A percentile compares a stretch with the other conserved stretches of the same genome.
These are phyloP conservation scores for Drosophila punjabiensis DNA, from an alignment of 1,140 invertebrate species.

Conservation along the genomic window DNA sequence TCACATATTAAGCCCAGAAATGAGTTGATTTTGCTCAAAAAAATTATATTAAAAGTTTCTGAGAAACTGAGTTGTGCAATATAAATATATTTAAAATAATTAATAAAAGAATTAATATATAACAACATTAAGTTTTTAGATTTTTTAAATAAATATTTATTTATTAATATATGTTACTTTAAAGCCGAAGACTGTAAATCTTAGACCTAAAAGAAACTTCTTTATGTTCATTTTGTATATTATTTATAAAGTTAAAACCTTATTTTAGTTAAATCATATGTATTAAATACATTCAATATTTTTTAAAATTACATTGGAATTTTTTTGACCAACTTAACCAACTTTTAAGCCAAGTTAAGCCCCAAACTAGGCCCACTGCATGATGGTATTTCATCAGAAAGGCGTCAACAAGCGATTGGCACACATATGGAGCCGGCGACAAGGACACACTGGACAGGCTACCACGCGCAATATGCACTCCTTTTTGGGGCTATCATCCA, in stretches of 20 bases:
- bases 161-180: no score
- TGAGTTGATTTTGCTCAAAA: not conserved
- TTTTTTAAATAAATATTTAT: not conserved
- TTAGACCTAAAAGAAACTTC: no score
- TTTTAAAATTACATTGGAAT: no score
- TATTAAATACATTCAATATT: no score
- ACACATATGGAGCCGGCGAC: conserved; percentile 57
- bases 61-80: not conserved
- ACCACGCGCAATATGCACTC: conserved; percentile 40
- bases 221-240: no score
- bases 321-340: not conserved
- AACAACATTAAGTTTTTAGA: not conserved
- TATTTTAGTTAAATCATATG: no score
- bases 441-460: conserved; percentile 22
- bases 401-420: conserved; percentile 49
- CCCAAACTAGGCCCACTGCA: not conserved
- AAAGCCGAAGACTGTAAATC: no score
- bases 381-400: conserved; percentile 64
- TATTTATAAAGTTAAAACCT: no score
- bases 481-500: conserved; percentile 13
- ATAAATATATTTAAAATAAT: not conserved
- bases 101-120: not conserved
- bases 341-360: not conserved
- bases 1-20: not conserved
- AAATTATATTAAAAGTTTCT: not conserved